Evolutionary conservation across 2,888 invertebrate species (phyloP), one percentile per base, ranked within the genome.

Genomic region (Danaus chrysippus): DNA sequence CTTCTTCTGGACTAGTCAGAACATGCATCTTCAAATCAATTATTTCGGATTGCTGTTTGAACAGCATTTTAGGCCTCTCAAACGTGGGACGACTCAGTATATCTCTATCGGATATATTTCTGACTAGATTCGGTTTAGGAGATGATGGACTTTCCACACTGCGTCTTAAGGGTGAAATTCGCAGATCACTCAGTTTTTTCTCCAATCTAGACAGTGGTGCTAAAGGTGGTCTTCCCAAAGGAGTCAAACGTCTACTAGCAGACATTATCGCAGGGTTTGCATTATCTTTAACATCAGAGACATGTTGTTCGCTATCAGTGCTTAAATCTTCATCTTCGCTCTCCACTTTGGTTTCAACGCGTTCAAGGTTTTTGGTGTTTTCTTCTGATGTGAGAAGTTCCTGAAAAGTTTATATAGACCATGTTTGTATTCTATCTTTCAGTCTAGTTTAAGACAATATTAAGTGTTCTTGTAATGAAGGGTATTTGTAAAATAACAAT

Each of bases 321-420:
- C 86, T 85, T 0, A 91, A 76, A 41, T 91, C 91, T 42, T 90
- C 83, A 57, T 84, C 90, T 60, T 90, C 89, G 67, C 92, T 84
- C 79, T 92, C 93, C 63, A 91, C 83, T 87, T 93, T 87, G 57
- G 91, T 79, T 82, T 90, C 79, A 68, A 92, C 81, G 63, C 92
- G 78, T 79, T 90, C 78, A 64, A 92, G 71, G 75, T 89, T 74
- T 80, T 92, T 79, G 68, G 88, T 81, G 82, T 92, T 82, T 76
- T 92, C 82, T 80, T 90, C 84, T 19, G 83, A 87, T 79, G 91
- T 91, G 42, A 83, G 89, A 1, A 93, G 81, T 69, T 93, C 93
- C 86, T 88, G 46, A 19, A 63, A 58, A 42, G 10, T 17, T 49
- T 3, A 49, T 0, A 49, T 49, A 13, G n/a, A 17, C 2, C 49